phyloP scores from a whole-genome alignment of 1,140 invertebrate genomes.

The Macrobrachium rosenbergii region DNA sequence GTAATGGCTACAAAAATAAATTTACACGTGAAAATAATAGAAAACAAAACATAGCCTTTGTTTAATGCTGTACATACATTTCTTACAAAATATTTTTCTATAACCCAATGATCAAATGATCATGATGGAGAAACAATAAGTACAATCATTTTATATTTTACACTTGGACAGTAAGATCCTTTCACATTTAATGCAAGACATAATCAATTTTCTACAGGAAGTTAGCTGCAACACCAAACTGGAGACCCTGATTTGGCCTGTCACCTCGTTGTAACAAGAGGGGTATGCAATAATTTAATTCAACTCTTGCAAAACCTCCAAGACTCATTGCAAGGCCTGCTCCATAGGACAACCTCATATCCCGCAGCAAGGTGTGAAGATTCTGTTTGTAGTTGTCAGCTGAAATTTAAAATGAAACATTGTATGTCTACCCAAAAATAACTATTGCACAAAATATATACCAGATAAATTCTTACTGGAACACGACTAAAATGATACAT shows the following conservation, averaged over 20 bases:
- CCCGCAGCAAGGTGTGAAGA: slow-evolving; percentile 67
- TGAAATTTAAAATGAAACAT: slow-evolving; percentile 61
- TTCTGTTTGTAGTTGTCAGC: slow-evolving; percentile 69
- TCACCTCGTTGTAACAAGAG: slow-evolving; percentile 73
- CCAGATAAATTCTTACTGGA: too few species aligned
- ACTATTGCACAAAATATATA: not conserved
- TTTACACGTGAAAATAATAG: too few species aligned
- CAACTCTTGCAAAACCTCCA: slow-evolving; percentile 83
- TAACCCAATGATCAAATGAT: too few species aligned
- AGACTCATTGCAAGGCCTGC: slow-evolving; percentile 83
- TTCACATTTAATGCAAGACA: too few species aligned
- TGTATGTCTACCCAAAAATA: not conserved
- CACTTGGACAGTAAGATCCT: too few species aligned
- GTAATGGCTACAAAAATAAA: too few species aligned
- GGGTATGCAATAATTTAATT: slow-evolving; percentile 88
- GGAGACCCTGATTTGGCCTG: slow-evolving; percentile 75
- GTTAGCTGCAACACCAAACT: slow-evolving; percentile 80
- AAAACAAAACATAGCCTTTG: too few species aligned
- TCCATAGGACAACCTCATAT: slow-evolving; percentile 77
- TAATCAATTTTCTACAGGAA: slow-evolving; percentile 73
- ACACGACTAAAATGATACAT: too few species aligned
- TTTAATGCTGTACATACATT: too few species aligned
- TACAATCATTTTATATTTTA: too few species aligned
- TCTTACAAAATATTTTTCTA: too few species aligned
- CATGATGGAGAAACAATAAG: too few species aligned